A percentile compares a stretch with the other conserved stretches of the same genome.
phyloP scores from a whole-genome alignment of 2,113 vertebrate genomes.

The Eulemur rufifrons region DNA sequence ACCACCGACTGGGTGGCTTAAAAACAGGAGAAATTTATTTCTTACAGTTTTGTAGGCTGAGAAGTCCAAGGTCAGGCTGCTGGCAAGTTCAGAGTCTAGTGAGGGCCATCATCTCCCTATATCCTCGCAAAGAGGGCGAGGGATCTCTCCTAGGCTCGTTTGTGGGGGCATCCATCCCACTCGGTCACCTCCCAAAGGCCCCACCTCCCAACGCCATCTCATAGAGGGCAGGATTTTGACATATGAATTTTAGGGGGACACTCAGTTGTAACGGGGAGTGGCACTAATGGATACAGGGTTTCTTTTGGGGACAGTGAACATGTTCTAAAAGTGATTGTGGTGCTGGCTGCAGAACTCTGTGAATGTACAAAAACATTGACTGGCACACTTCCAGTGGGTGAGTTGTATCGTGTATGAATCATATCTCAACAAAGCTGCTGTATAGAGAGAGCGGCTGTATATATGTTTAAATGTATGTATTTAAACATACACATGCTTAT shows the following conservation, averaged over 20 bases:
- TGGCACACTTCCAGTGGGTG: not conserved
- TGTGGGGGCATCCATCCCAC: not conserved
- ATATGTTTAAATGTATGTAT: not conserved
- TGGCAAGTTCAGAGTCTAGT: not conserved
- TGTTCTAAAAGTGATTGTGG: accelerated
- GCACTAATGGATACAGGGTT: accelerated
- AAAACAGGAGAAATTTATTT: no score
- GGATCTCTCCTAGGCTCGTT: not conserved
- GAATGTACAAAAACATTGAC: accelerated
- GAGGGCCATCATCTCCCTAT: not conserved
- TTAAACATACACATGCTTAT: not conserved
- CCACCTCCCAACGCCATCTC: not conserved
- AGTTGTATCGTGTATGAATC: not conserved
- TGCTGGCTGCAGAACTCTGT: not conserved
- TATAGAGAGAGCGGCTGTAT: not conserved
- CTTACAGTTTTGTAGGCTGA: not conserved
- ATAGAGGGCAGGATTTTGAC: not conserved
- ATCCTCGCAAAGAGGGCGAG: not conserved
- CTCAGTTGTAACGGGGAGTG: not conserved
- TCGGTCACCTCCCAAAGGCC: not conserved
- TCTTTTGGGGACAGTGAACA: not conserved
- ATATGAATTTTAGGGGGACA: not conserved
- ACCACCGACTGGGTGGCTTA: not conserved
- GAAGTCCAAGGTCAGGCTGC: not conserved
- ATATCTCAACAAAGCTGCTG: not conserved